Conservation (phyloP, 35 echinoderm and acorn worm genomes). For the Heliocidaris tuberculata region DNA sequence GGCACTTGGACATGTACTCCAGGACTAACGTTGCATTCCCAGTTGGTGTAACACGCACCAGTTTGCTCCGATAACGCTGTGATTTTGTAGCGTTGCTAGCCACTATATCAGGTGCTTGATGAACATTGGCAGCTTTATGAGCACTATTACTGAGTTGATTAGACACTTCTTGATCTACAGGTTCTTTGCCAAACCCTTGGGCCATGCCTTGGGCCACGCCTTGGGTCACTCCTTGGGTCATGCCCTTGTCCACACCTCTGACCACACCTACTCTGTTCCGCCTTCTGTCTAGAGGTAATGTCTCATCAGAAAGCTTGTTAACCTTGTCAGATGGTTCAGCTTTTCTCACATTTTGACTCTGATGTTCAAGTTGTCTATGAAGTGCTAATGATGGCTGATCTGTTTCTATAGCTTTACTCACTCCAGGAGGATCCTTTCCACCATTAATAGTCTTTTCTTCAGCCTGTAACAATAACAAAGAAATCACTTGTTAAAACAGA, state of each 20-base stretch:
- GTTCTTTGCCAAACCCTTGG: background rate
- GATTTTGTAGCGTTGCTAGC: background rate
- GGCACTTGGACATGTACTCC: constrained; percentile 72
- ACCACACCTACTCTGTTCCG: background rate
- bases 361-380: background rate
- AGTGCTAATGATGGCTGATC: constrained; percentile 20
- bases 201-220: background rate
- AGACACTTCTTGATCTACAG: constrained; percentile 27
- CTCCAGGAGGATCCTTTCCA: constrained; percentile 27
- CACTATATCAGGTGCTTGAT: background rate
- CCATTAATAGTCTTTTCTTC: background rate
- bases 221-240: too few species aligned
- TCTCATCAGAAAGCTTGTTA: background rate
- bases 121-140: background rate
- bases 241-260: background rate
- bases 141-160: constrained; percentile 22
- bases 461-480: background rate
- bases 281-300: constrained; percentile 25
- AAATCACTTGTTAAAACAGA: too few species aligned
- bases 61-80: constrained; percentile 57
- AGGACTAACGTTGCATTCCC: constrained; percentile 34
- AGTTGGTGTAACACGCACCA: constrained; percentile 52
- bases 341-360: background rate
- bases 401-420: background rate
- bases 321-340: background rate